Evolutionary conservation across 1,140 invertebrate species (phyloP).

Genomic region (Cepaea nemoralis): DNA sequence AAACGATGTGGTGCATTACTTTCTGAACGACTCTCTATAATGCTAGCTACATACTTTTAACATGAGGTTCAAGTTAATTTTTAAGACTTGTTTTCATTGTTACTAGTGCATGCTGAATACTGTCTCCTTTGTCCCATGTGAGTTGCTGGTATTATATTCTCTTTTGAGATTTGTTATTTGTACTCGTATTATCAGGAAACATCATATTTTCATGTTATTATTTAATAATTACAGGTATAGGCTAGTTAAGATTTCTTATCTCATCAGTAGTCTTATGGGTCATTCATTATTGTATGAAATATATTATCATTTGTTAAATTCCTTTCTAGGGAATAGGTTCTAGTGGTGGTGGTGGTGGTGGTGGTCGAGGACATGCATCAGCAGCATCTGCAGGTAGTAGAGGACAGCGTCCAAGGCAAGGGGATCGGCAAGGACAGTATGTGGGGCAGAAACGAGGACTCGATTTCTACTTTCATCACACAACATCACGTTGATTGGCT

Average conservation of each 20-base stretch:
- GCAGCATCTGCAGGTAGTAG: constrained; percentile 1
- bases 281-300: background rate
- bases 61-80: too few relatives aligned
- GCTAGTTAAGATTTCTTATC: background rate
- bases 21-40: too few relatives aligned
- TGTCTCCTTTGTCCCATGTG: too few relatives aligned
- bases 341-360: background rate
- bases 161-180: too few relatives aligned
- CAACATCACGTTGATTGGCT: constrained; percentile 29
- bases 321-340: background rate
- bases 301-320: background rate
- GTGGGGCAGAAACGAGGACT: constrained; percentile 49
- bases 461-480: constrained; percentile 53
- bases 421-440: background rate
- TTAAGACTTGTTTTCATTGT: too few relatives aligned
- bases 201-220: too few relatives aligned
- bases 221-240: too few relatives aligned
- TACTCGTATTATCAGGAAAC: too few relatives aligned
- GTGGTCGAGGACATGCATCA: background rate
- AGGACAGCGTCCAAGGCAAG: constrained; percentile 14
- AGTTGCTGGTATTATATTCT: too few relatives aligned
- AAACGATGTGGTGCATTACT: too few relatives aligned
- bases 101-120: too few relatives aligned
- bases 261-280: background rate
- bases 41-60: too few relatives aligned